phyloP scores from a whole-genome alignment of 2,797 vertebrate genomes.

The Propithecus deckenii region DNA sequence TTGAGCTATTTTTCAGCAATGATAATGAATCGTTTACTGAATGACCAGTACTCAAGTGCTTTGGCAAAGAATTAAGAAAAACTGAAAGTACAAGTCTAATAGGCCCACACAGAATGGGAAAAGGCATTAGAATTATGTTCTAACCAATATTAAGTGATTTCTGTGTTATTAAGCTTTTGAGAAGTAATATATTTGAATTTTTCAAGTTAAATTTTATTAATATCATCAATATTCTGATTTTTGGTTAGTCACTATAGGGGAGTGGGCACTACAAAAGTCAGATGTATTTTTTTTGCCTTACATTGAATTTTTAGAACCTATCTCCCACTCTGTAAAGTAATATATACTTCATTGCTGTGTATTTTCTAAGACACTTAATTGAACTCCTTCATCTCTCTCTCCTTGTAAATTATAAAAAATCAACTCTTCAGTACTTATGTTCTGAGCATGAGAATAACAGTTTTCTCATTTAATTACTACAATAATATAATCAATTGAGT shows the following conservation, averaged over 20 bases:
- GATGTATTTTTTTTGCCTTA: not conserved
- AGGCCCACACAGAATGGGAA: not conserved
- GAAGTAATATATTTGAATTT: slow-evolving; percentile 43
- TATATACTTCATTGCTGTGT: not conserved
- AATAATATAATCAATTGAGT: not conserved
- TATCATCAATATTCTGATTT: slow-evolving; percentile 10
- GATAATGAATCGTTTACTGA: not conserved
- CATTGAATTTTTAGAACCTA: not conserved
- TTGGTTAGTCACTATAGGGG: not conserved
- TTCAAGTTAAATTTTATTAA: slow-evolving; percentile 30
- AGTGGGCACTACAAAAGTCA: not conserved
- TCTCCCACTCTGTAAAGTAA: not conserved
- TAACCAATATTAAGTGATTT: slow-evolving; percentile 28
- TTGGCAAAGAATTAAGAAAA: not conserved
- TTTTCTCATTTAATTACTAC: not conserved
- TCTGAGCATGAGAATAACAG: not conserved
- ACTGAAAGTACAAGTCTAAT: not conserved
- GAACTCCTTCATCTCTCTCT: not conserved
- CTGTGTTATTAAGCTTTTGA: not conserved
- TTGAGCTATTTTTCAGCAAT: slow-evolving; percentile 39
- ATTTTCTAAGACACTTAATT: not conserved
- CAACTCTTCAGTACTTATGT: not conserved
- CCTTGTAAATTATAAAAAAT: slow-evolving; percentile 8
- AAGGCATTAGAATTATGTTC: slow-evolving; percentile 45
- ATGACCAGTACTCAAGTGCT: not conserved